These are phyloP conservation scores for Bilobella aurantiaca DNA, from an alignment of 1,140 invertebrate genomes.

Conservation along the genomic window DNA sequence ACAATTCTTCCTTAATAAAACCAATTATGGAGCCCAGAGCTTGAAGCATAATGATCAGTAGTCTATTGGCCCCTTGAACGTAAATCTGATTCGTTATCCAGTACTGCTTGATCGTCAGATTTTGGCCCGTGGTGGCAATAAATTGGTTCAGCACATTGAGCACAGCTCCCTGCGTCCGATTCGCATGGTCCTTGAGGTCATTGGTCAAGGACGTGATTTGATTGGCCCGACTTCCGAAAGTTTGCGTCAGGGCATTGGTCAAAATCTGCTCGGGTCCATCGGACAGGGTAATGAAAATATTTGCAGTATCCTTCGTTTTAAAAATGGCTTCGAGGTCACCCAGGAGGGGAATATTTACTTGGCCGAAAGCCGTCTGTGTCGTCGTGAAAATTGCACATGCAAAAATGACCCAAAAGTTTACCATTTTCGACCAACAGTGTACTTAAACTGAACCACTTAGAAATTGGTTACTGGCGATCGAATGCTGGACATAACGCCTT, in stretches of 20 bases:
- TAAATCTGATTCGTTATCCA: conserved; percentile 9
- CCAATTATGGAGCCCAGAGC: neutral
- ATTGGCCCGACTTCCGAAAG: neutral
- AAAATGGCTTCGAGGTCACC: neutral
- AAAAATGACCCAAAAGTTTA: no score
- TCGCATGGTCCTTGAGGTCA: neutral
- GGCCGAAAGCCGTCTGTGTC: neutral
- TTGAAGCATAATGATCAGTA: neutral
- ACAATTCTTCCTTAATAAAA: neutral
- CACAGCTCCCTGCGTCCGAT: neutral
- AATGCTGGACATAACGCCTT: no score
- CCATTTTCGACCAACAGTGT: no score
- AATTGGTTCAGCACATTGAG: neutral
- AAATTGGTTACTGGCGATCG: no score
- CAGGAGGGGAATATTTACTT: neutral
- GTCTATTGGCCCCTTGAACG: neutral
- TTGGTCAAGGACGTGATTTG: neutral
- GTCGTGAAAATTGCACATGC: neutral
- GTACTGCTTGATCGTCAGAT: neutral
- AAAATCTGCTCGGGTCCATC: neutral
- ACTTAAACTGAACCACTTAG: no score
- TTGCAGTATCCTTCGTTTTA: neutral
- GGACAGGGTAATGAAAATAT: conserved; percentile 7
- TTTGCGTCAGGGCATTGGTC: neutral
- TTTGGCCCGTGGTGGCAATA: neutral